These are phyloP conservation scores for Augiades crinisus DNA, from an alignment of 2,888 invertebrate genomes.

Conservation along the genomic window DNA sequence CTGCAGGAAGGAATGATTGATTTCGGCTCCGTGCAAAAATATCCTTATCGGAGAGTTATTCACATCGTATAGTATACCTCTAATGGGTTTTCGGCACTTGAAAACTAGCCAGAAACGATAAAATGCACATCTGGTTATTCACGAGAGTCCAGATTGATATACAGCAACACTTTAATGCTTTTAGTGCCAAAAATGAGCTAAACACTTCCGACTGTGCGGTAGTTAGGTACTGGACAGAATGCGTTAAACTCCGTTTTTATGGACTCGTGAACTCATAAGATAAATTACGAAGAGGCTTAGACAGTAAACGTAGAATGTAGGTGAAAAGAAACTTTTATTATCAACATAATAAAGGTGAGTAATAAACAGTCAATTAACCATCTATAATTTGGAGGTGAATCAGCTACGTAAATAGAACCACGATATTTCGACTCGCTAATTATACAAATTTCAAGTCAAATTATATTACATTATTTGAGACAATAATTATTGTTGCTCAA, in stretches of 20 bases:
- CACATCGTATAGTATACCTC: constrained; percentile 62
- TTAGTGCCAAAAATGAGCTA: constrained; percentile 58
- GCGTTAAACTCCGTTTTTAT: constrained; percentile 19
- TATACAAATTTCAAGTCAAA: no score
- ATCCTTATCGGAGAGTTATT: constrained; percentile 56
- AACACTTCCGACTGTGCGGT: constrained; percentile 43
- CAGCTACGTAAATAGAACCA: no score
- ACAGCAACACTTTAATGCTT: constrained; percentile 65
- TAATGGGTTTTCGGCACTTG: constrained; percentile 77
- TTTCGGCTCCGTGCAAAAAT: constrained; percentile 45
- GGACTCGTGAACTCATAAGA: constrained; percentile 14
- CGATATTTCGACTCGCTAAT: no score
- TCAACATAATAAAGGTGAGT: neutral
- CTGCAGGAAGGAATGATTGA: constrained; percentile 8
- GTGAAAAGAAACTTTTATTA: neutral
- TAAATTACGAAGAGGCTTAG: constrained; percentile 13
- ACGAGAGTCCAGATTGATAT: constrained; percentile 59
- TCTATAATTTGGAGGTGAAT: no score
- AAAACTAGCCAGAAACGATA: constrained; percentile 77
- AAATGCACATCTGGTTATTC: constrained; percentile 71
- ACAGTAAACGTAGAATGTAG: constrained; percentile 13
- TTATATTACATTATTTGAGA: no score
- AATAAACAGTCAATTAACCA: no score
- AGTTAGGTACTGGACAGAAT: constrained; percentile 14
- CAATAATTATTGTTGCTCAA: no score